Evolutionary conservation across 2,797 vertebrate genomes (phyloP).

Genomic region (Myotis daubentonii): DNA sequence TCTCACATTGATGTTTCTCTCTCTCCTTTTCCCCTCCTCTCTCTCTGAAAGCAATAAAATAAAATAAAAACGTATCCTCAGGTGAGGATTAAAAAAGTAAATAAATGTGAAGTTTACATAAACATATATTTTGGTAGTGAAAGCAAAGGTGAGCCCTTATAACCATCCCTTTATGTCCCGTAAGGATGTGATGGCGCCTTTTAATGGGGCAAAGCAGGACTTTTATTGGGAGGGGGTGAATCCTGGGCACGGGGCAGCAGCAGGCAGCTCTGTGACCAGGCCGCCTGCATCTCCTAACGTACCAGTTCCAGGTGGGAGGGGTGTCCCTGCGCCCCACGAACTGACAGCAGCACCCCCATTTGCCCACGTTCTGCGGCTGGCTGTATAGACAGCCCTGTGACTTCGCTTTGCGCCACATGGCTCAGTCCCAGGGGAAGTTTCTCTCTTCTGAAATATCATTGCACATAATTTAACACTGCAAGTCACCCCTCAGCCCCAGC

Average conservation of each 20-base stretch:
- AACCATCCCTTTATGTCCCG: background rate
- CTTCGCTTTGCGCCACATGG: fast-evolving
- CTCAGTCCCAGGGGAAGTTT: conserved; percentile 5
- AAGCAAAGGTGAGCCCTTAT: background rate
- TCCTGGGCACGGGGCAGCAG: background rate
- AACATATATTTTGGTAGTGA: background rate
- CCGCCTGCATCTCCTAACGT: background rate
- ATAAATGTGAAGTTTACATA: background rate
- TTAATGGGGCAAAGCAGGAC: background rate
- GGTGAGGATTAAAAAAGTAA: background rate
- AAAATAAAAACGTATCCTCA: no score
- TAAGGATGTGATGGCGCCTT: background rate
- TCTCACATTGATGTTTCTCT: no score
- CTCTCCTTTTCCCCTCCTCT: no score
- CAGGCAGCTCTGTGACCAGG: background rate
- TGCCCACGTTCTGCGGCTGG: background rate
- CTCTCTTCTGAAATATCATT: conserved; percentile 13
- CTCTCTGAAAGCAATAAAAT: no score
- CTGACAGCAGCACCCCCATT: background rate
- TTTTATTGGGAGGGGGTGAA: background rate
- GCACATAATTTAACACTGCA: conserved; percentile 22
- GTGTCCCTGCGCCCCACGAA: background rate
- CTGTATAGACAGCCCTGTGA: background rate
- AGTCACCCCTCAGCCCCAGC: conserved; percentile 3
- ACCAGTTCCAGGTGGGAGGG: background rate